Evolutionary conservation across 92 coral and sea anemone genomes (phyloP), one percentile per base, ranked within the genome.

Genomic region (Hydrozoanthus gracilis): DNA sequence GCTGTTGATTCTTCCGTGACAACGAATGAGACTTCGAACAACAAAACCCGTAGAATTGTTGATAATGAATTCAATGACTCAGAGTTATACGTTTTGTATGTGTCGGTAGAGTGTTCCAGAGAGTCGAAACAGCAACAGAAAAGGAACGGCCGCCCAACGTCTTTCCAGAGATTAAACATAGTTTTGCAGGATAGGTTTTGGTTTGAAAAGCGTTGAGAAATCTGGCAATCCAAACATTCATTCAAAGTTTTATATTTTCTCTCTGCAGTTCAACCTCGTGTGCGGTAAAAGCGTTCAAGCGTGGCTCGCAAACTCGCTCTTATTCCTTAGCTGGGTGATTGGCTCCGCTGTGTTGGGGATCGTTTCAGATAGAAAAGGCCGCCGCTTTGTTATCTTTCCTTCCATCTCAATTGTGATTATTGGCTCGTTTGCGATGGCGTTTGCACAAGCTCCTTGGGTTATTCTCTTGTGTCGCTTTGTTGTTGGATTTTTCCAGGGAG

Each of bases 301-400:
- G 11, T 93, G 94, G 98, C 54, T 93, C 55, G 90, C 98, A 7
- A 95, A 90, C 67, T 78, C 93, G 62, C 89, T 95, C 92, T 79
- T 95, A 47, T 95, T 89, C 87, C 73, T 87, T 64, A 96, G 98
- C 48, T 89, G 89, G 94, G 93, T 92, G 14, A 12, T 89, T 14
- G 93, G 95, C n/a, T 93, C 98, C 11, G 86, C 93, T 17, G 88
- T 92, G 18, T 82, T 95, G 49, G 98, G 98, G 3, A 15, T 87
- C 16, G 67, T 95, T 12, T 76, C 98, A 12, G 98, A 95, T 87
- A 87, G 77, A 47, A 91, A 84, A 71, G 98, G 98, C 35, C 94
- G 98, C 6, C 86, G 89, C 16, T 78, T 91, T 51, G 91, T 94
- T 20, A 89, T 95, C 17, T 93, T 93, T 67, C 96, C 96, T 2